These are phyloP conservation scores for Harpalus rufipes DNA, from an alignment of 2,888 invertebrate genomes.

Conservation along the genomic window DNA sequence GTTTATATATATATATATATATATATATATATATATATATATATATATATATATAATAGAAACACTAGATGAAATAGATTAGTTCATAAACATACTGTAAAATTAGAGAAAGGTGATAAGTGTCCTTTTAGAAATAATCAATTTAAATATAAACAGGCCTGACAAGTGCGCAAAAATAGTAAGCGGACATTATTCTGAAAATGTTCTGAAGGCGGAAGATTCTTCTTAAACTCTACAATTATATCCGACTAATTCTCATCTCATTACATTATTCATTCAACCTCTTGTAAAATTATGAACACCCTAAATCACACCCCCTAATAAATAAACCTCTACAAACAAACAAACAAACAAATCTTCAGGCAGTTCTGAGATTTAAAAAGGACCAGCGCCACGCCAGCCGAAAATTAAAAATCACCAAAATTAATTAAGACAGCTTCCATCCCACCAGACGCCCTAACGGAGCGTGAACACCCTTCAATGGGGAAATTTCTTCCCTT, in stretches of 20 bases:
- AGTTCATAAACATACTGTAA: too few relatives aligned
- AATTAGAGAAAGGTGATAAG: too few relatives aligned
- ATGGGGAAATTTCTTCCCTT: neutral
- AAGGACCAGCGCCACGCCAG: conserved; percentile 13
- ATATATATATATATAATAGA: too few relatives aligned
- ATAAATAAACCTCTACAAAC: conserved; percentile 45
- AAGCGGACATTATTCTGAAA: too few relatives aligned
- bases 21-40: too few relatives aligned
- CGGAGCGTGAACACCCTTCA: neutral
- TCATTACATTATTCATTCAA: conserved; percentile 38
- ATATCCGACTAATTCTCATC: conserved; percentile 18
- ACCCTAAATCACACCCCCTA: conserved; percentile 55
- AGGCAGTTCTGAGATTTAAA: neutral
- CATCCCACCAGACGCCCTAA: conserved; percentile 27
- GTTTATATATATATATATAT: too few relatives aligned
- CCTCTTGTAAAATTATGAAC: conserved; percentile 36
- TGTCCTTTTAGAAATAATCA: too few relatives aligned
- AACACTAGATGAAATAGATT: too few relatives aligned
- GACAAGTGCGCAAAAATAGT: too few relatives aligned
- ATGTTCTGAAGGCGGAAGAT: too few relatives aligned
- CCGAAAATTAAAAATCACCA: conserved; percentile 62
- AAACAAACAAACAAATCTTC: conserved; percentile 40
- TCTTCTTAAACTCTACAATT: neutral
- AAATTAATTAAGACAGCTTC: conserved; percentile 64
- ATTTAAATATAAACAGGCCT: too few relatives aligned